Evolutionary conservation across 1,140 invertebrate genomes (phyloP).

Genomic region (Charaxes varanes): DNA sequence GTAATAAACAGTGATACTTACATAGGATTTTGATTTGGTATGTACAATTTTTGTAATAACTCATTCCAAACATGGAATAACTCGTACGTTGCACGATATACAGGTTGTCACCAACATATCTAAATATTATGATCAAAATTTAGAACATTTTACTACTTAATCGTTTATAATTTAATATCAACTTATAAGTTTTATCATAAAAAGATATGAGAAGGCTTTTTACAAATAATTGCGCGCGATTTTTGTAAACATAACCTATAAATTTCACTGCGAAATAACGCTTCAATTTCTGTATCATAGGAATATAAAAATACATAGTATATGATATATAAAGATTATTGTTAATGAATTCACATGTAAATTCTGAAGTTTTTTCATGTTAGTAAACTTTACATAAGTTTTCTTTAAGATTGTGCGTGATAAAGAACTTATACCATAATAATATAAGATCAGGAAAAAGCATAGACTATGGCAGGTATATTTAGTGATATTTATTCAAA

Average conservation of each 20-base stretch:
- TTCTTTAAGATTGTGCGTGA: not conserved
- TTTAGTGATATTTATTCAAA: too few relatives aligned
- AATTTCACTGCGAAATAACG: not conserved
- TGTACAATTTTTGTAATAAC: constrained; percentile 15
- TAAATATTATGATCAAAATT: constrained; percentile 1
- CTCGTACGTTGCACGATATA: constrained; percentile 11
- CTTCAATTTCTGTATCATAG: not conserved
- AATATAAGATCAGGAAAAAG: too few relatives aligned
- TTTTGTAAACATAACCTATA: constrained; percentile 24
- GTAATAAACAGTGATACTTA: constrained; percentile 12
- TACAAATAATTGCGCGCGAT: constrained; percentile 21
- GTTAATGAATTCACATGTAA: too few relatives aligned
- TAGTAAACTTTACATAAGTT: not conserved
- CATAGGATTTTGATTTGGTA: constrained; percentile 17
- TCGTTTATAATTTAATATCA: too few relatives aligned
- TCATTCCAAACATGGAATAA: not conserved
- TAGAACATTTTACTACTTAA: not conserved
- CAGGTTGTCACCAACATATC: constrained; percentile 13
- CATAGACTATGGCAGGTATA: too few relatives aligned
- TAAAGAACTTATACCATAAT: too few relatives aligned
- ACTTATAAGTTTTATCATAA: too few relatives aligned
- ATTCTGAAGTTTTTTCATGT: too few relatives aligned
- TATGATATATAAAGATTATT: too few relatives aligned
- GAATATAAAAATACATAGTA: not conserved
- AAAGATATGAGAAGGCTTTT: too few relatives aligned